Conservation (phyloP, 2,888 invertebrate genomes). For the Pseudococcus longispinus region DNA sequence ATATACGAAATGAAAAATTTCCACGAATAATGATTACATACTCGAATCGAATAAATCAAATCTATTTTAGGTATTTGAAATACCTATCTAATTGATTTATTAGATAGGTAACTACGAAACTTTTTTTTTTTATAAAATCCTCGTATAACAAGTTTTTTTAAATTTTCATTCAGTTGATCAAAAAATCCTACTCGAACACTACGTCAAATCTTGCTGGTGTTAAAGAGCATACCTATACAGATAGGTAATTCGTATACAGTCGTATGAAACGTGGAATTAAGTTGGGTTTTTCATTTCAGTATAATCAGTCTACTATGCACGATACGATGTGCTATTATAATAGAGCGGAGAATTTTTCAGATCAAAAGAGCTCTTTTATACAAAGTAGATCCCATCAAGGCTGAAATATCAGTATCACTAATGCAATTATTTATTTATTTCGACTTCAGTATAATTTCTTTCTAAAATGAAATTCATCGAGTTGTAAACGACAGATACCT, state of each 20-base stretch:
- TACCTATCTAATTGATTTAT: not conserved
- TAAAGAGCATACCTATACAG: not conserved
- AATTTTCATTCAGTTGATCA: not conserved
- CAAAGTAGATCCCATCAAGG: not conserved
- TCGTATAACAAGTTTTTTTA: not conserved
- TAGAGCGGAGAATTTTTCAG: constrained; percentile 14
- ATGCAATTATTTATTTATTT: constrained; percentile 25
- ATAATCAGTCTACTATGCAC: constrained; percentile 14
- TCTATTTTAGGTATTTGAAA: not conserved
- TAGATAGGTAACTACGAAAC: no score
- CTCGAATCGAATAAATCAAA: not conserved
- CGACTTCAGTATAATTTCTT: constrained; percentile 34
- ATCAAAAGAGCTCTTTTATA: constrained; percentile 32
- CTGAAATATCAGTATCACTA: constrained; percentile 18
- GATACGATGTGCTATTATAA: not conserved
- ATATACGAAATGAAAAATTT: not conserved
- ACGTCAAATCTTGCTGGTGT: not conserved
- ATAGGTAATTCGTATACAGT: not conserved
- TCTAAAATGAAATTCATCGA: constrained; percentile 27
- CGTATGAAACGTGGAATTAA: not conserved
- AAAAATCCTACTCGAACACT: not conserved
- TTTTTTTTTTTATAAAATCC: not conserved
- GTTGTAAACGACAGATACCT: constrained; percentile 18
- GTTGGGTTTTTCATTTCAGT: constrained; percentile 20
- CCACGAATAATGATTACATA: not conserved